Evolutionary conservation across 2,797 vertebrate genomes (phyloP).

Genomic region (Pampus argenteus): DNA sequence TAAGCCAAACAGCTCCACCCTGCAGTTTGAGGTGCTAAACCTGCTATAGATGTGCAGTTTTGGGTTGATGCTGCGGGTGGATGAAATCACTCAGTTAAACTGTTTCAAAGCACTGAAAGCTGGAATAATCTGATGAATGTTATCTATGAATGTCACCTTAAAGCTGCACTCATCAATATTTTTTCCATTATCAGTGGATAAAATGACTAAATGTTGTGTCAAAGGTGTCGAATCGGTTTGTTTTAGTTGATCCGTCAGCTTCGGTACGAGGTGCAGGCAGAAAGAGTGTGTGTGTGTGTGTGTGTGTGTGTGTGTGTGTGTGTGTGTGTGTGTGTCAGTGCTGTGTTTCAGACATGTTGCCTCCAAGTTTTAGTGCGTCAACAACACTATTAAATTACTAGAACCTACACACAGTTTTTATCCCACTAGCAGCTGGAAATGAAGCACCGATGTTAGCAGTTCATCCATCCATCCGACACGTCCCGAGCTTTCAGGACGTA

Average conservation of each 20-base stretch:
- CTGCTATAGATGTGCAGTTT: constrained; percentile 1
- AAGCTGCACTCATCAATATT: too few relatives aligned
- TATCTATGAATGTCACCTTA: not conserved
- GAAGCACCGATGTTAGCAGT: not conserved
- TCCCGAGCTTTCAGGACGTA: not conserved
- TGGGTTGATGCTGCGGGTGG: not conserved
- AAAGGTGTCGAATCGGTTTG: too few relatives aligned
- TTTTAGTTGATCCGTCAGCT: too few relatives aligned
- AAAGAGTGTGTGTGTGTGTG: too few relatives aligned
- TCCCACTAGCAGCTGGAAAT: not conserved
- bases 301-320: too few relatives aligned
- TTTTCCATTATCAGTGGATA: too few relatives aligned
- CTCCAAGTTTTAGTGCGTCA: not conserved
- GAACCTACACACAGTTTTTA: too few relatives aligned
- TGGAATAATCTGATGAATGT: not conserved
- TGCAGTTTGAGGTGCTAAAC: constrained; percentile 39
- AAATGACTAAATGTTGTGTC: too few relatives aligned
- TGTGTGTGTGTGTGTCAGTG: too few relatives aligned
- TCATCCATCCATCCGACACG: not conserved
- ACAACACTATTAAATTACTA: not conserved
- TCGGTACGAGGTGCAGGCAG: too few relatives aligned
- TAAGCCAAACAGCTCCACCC: constrained; percentile 40
- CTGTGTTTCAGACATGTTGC: not conserved
- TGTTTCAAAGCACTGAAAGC: too few relatives aligned
- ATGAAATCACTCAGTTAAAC: too few relatives aligned